Evolutionary conservation across 1,140 invertebrate genomes (phyloP).

Genomic region (Homalodisca vitripennis): DNA sequence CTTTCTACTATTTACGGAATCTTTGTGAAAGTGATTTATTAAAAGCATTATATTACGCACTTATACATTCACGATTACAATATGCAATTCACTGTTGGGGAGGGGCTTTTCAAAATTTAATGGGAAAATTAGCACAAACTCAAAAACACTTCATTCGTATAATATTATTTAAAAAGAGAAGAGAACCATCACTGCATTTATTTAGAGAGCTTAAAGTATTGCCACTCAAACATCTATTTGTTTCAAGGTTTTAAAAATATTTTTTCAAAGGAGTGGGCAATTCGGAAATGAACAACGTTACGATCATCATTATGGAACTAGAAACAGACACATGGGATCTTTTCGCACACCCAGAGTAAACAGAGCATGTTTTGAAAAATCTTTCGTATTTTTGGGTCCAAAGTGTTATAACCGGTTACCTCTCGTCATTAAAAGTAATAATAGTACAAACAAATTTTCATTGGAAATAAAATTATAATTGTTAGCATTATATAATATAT

Average conservation of each 20-base stretch:
- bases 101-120: neutral
- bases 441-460: no score
- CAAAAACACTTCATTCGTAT: neutral
- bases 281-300: neutral
- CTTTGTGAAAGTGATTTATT: neutral
- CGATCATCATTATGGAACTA: neutral
- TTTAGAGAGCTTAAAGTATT: neutral
- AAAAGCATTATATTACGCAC: neutral
- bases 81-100: neutral
- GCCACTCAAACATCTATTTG: neutral
- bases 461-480: no score
- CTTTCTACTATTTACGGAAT: neutral
- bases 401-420: neutral
- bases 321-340: neutral
- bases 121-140: neutral
- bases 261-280: neutral
- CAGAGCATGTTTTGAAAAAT: neutral
- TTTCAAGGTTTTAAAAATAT: neutral
- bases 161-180: neutral
- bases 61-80: neutral
- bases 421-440: neutral
- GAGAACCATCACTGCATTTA: neutral
- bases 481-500: no score
- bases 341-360: neutral
- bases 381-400: neutral